Evolutionary conservation across 2,797 vertebrate species (phyloP), one percentile per base, ranked within the genome.

Genomic region (Ceyx erithaca): DNA sequence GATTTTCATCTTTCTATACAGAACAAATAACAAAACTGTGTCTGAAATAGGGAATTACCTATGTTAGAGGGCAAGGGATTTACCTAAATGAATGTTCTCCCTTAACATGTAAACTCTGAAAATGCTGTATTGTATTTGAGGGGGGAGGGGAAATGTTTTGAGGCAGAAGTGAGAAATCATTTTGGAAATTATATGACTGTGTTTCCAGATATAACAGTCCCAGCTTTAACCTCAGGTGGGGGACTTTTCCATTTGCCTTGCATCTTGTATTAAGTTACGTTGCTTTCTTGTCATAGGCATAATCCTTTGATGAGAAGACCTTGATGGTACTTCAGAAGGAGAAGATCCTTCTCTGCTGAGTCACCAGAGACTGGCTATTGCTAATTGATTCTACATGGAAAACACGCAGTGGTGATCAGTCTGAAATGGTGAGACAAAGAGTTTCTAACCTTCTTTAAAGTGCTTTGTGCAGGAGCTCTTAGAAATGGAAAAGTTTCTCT

Each of bases 381-480:
- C 92, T 93, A 96, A 96, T 95, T 95, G 93, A 94, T 95, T 95
- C 79, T 96, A 67, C 85, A 89, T 28, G 69, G 92, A 43, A 30
- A 89, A 4, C 77, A 52, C 0, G 0, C 14, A 4, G 72, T 30
- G 85, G 76, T 93, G 89, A 89, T 85, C 90, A 76, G 62, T 57
- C 67, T 90, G 87, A 72, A 89, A 58, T 0, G 2, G 33, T 20
- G 48, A 92, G 84, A 78, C 82, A 70, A 82, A 82, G 49, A 14
- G 21, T 10, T 87, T 81, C 55, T 52, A 19, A 85, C 72, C 63
- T 85, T 28, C 91, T 87, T 92, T 94, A 85, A 94, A 94, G 79
- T 69, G 26, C 51, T 80, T 8, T 26, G 33, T 57, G 48, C 55
- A 66, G 55, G 48, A 87, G 35, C 66, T 76, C 67, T 79, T 89